Percentiles rank a stretch among this genome's conserved stretches.
Evolutionary conservation across 2,113 vertebrate species (phyloP).

Genomic region (Takifugu flavidus): DNA sequence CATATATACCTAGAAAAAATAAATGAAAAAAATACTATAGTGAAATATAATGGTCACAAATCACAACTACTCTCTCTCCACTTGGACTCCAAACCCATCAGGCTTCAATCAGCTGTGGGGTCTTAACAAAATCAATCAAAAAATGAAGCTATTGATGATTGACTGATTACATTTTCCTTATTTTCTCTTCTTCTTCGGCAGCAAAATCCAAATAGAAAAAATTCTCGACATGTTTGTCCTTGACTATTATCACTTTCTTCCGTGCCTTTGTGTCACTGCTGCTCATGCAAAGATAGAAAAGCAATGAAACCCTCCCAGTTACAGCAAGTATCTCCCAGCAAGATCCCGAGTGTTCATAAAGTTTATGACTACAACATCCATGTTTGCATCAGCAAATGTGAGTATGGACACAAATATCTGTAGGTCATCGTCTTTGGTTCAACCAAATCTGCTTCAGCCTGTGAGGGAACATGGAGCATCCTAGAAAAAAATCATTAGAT

Average conservation of each 20-base stretch:
- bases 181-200: neutral
- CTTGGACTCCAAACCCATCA: slow-evolving; percentile 38
- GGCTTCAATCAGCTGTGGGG: slow-evolving; percentile 21
- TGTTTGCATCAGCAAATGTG: neutral
- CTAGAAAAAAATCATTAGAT: neutral
- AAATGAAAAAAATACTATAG: slow-evolving; percentile 74
- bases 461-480: neutral
- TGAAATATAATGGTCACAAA: slow-evolving; percentile 72
- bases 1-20: slow-evolving; percentile 73
- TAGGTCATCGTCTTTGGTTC: slow-evolving; percentile 57
- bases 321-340: neutral
- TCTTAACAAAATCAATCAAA: too few species aligned
- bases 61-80: slow-evolving; percentile 48
- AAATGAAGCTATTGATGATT: neutral
- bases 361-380: neutral
- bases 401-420: neutral
- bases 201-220: slow-evolving; percentile 2
- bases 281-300: slow-evolving; percentile 13
- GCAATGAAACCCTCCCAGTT: neutral
- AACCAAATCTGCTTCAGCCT: slow-evolving; percentile 14
- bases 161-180: too few species aligned
- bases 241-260: too few species aligned
- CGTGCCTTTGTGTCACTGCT: slow-evolving; percentile 10
- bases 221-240: slow-evolving; percentile 11
- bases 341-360: neutral